Evolutionary conservation across 2,888 invertebrate genomes (phyloP).

Genomic region (Cheilosia scutellata): DNA sequence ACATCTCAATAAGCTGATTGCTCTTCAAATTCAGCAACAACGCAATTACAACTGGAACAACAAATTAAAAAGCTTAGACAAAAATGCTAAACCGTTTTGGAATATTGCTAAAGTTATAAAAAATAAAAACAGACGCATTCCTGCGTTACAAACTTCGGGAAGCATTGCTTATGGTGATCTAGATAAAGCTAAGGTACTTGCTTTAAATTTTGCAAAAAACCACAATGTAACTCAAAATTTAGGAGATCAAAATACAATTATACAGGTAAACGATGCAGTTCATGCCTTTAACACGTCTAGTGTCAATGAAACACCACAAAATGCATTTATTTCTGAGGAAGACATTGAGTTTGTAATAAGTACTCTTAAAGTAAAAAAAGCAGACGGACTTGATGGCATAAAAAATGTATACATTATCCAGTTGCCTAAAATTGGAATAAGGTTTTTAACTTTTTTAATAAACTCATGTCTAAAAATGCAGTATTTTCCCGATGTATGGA

Average conservation of each 20-base stretch:
- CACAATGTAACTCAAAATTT: too few relatives aligned
- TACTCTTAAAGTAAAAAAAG: too few relatives aligned
- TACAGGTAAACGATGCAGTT: neutral
- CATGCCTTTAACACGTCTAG: neutral
- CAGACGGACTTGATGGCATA: too few relatives aligned
- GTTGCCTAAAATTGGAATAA: neutral
- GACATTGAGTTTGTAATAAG: neutral
- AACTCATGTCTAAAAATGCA: neutral
- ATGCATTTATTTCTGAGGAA: neutral
- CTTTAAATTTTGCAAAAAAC: too few relatives aligned
- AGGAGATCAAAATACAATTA: too few relatives aligned
- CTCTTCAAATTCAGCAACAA: neutral
- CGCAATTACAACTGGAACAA: neutral
- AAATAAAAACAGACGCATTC: too few relatives aligned
- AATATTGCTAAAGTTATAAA: too few relatives aligned
- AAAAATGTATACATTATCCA: too few relatives aligned
- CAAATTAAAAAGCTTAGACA: neutral
- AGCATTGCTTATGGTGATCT: too few relatives aligned
- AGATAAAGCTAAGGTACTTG: too few relatives aligned
- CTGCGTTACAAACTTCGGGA: too few relatives aligned
- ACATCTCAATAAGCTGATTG: too few relatives aligned
- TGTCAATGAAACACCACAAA: neutral
- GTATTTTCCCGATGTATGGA: neutral
- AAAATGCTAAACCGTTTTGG: neutral
- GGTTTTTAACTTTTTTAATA: neutral